These are phyloP conservation scores for Lampris megalopsis DNA, from an alignment of 2,113 vertebrate genomes.

Conservation along the genomic window DNA sequence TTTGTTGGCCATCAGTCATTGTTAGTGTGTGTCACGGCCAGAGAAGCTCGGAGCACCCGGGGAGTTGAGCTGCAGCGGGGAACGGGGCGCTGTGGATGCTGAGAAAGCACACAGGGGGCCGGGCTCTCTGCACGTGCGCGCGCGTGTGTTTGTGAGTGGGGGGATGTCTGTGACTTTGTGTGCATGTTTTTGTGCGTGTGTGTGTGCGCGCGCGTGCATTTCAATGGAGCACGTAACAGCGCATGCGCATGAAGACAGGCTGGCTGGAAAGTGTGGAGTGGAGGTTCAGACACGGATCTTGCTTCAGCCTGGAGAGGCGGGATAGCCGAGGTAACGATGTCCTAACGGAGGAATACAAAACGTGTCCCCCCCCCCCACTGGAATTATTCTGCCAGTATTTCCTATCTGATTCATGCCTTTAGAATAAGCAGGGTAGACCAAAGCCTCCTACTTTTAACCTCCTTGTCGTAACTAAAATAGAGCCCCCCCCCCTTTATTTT, in stretches of 20 bases:
- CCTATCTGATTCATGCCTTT: conserved; percentile 45
- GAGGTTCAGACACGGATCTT: conserved; percentile 73
- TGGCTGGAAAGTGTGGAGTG: neutral
- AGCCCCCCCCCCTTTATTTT: no score
- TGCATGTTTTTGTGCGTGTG: conserved; percentile 1
- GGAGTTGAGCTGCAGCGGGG: conserved; percentile 30
- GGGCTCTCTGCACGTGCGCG: conserved; percentile 15
- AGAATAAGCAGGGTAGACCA: no score
- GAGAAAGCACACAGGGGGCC: conserved; percentile 28
- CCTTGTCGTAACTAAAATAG: no score
- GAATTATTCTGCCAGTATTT: conserved; percentile 46
- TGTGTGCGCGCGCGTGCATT: neutral
- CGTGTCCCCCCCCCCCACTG: conserved; percentile 63
- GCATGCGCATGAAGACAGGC: neutral
- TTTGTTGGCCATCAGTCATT: conserved; percentile 76
- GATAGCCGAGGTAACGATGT: conserved; percentile 69
- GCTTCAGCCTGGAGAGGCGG: conserved; percentile 66
- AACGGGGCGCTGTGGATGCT: conserved; percentile 27
- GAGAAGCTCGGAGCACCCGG: conserved; percentile 51
- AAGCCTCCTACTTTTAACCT: no score
- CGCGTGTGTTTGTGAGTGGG: neutral
- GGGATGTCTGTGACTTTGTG: conserved; percentile 4
- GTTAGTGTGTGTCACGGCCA: conserved; percentile 66
- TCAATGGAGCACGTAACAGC: neutral
- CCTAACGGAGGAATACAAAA: conserved; percentile 76